phyloP scores from a whole-genome alignment of 2,888 invertebrate genomes.

The Cabera pusaria region DNA sequence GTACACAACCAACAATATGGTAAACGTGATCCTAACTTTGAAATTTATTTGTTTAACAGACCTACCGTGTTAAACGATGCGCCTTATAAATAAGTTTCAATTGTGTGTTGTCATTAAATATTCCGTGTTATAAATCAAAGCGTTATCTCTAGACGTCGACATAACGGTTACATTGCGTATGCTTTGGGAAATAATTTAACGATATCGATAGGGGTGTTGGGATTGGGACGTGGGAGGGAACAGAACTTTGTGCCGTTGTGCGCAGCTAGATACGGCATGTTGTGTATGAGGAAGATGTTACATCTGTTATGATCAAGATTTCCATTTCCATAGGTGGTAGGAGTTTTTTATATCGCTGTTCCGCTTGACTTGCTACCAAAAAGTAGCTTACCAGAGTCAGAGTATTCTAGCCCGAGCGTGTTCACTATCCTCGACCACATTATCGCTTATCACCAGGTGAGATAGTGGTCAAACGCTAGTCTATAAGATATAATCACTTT shows the following conservation, averaged over 20 bases:
- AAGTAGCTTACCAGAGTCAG: no score
- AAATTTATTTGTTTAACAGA: slow-evolving; percentile 65
- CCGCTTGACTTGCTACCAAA: no score
- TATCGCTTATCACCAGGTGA: no score
- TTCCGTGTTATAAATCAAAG: slow-evolving; percentile 78
- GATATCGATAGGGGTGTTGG: slow-evolving; percentile 64
- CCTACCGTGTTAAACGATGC: slow-evolving; percentile 56
- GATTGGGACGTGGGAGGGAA: no score
- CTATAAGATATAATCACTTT: no score
- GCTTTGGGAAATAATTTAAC: slow-evolving; percentile 70
- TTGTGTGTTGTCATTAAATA: slow-evolving; percentile 79
- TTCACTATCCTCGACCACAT: no score
- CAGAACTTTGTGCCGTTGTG: background rate
- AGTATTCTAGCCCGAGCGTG: no score
- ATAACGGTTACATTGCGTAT: slow-evolving; percentile 68
- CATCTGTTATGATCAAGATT: no score
- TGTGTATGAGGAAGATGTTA: background rate
- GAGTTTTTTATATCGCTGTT: no score
- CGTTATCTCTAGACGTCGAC: slow-evolving; percentile 69
- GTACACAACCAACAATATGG: slow-evolving; percentile 61
- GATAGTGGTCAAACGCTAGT: no score
- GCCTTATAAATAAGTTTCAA: slow-evolving; percentile 79
- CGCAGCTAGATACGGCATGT: slow-evolving; percentile 7
- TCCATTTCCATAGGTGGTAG: no score
- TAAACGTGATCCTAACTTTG: slow-evolving; percentile 67